Evolutionary conservation across 2,797 vertebrate species (phyloP).

Genomic region (Rhinogobio ventralis): DNA sequence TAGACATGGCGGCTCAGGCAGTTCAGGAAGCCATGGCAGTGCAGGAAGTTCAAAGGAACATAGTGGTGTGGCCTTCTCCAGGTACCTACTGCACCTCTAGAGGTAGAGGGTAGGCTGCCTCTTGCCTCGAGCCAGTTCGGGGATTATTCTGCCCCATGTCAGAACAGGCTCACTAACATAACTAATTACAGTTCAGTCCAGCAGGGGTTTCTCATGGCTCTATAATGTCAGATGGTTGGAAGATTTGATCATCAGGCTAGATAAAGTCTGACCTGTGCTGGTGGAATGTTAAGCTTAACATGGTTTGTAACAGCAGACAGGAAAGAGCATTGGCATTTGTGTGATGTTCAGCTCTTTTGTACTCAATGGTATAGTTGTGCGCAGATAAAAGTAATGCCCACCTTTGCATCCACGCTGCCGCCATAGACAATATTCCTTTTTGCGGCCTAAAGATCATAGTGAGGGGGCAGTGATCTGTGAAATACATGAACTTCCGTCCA

Average conservation of each 20-base stretch:
- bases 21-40: too few relatives aligned
- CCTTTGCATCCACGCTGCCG: slow-evolving; percentile 1
- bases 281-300: background rate
- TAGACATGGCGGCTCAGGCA: too few relatives aligned
- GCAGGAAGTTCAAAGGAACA: too few relatives aligned
- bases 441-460: background rate
- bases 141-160: slow-evolving; percentile 27
- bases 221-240: background rate
- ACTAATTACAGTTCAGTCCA: slow-evolving; percentile 4
- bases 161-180: slow-evolving; percentile 30
- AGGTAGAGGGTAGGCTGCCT: too few relatives aligned
- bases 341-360: slow-evolving; percentile 20
- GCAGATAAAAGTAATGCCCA: slow-evolving; percentile 4
- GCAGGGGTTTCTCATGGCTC: background rate
- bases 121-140: slow-evolving; percentile 18
- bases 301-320: background rate
- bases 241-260: background rate
- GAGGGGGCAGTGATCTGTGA: background rate
- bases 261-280: background rate
- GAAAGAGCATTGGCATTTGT: background rate
- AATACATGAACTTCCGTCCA: background rate
- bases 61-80: too few relatives aligned
- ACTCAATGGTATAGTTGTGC: slow-evolving; percentile 28
- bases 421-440: background rate
- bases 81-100: too few relatives aligned